A percentile compares a stretch with the other conserved stretches of the same genome.
Evolutionary conservation across 2,113 vertebrate species (phyloP).

Genomic region (Oreochromis aureus): DNA sequence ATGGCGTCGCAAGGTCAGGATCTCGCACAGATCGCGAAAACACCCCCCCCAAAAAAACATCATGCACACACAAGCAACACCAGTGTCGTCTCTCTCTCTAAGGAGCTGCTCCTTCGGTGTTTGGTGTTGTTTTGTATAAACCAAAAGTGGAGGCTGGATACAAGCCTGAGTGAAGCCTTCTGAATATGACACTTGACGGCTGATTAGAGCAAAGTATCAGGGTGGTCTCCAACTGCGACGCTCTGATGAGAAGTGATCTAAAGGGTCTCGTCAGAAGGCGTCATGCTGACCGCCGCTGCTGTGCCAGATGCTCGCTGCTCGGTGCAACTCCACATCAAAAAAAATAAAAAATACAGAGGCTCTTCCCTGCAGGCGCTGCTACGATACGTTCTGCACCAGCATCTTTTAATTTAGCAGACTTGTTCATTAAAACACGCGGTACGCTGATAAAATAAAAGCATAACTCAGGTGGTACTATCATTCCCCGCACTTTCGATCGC

Average conservation of each 20-base stretch:
- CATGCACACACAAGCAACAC: neutral
- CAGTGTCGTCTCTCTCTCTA: neutral
- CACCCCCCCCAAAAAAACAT: neutral
- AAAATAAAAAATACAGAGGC: neutral
- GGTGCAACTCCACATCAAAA: neutral
- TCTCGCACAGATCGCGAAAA: neutral
- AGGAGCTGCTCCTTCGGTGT: neutral
- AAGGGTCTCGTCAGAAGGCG: conserved; percentile 37
- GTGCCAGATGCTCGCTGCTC: conserved; percentile 43
- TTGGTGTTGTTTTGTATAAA: conserved; percentile 14
- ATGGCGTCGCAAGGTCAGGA: conserved; percentile 49
- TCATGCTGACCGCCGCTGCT: conserved; percentile 46
- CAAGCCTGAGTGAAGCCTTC: conserved; percentile 1
- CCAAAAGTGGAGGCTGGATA: neutral
- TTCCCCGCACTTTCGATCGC: rapidly evolving
- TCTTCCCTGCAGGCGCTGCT: neutral
- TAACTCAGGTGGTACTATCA: neutral
- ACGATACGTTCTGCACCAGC: neutral
- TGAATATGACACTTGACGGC: conserved; percentile 39
- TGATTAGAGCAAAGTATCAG: conserved; percentile 57
- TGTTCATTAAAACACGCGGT: neutral
- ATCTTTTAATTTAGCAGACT: neutral
- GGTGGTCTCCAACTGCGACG: conserved; percentile 31
- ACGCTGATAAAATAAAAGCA: neutral
- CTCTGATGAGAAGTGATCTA: conserved; percentile 55